phyloP scores from a whole-genome alignment of 2,797 vertebrate genomes.

The Gobio occitaniae region DNA sequence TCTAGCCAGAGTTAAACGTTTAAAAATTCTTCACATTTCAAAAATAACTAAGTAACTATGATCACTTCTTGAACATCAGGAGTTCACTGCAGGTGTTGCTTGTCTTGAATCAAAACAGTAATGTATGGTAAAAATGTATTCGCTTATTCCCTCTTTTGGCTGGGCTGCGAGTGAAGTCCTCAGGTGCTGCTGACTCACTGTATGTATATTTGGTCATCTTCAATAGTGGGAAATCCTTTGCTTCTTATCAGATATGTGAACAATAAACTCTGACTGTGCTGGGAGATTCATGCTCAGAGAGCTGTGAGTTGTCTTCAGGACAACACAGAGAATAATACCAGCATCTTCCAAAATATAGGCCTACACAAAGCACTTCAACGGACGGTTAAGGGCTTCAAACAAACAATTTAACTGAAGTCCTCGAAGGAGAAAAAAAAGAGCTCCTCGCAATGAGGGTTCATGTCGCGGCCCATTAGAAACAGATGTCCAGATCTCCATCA shows the following conservation, averaged over 20 bases:
- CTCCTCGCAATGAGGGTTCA: background rate
- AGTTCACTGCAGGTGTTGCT: slow-evolving; percentile 45
- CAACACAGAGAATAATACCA: slow-evolving; percentile 5
- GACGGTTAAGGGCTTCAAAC: background rate
- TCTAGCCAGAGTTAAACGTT: background rate
- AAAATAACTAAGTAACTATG: background rate
- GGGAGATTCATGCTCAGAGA: slow-evolving; percentile 43
- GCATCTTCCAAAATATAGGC: background rate
- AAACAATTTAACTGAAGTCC: background rate
- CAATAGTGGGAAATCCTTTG: slow-evolving; percentile 82
- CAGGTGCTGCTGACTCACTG: slow-evolving; percentile 60
- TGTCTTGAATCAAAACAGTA: slow-evolving; percentile 12
- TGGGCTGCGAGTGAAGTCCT: slow-evolving; percentile 25
- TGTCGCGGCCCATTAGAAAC: slow-evolving; percentile 56
- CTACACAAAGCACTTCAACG: slow-evolving; percentile 3
- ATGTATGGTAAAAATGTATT: background rate
- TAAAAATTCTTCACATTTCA: background rate
- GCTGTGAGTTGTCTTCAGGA: slow-evolving; percentile 25
- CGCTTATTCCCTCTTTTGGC: slow-evolving; percentile 21
- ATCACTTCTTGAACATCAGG: background rate
- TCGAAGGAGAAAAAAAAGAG: background rate
- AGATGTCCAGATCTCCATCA: slow-evolving; percentile 72
- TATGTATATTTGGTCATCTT: slow-evolving; percentile 54
- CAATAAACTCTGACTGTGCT: slow-evolving; percentile 73
- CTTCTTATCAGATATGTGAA: slow-evolving; percentile 77